Conservation (phyloP, 2,113 vertebrate species). For the Actenoides hombroni region DNA sequence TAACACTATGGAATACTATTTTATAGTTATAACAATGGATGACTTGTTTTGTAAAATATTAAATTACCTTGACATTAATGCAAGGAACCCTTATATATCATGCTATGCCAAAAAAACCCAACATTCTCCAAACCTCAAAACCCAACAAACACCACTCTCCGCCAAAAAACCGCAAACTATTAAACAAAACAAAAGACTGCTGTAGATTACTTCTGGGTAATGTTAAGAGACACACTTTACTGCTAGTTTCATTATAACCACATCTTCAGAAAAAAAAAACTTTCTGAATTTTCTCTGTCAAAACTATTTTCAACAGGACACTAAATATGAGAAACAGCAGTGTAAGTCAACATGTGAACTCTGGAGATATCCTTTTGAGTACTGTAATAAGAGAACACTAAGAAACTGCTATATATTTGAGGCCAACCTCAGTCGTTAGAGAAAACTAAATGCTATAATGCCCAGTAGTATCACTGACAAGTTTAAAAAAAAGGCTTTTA, state of each 20-base stretch:
- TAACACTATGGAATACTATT: not conserved
- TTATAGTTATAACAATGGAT: not conserved
- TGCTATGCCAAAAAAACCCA: not conserved
- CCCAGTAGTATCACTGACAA: not conserved
- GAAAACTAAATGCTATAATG: not conserved
- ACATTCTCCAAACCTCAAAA: not conserved
- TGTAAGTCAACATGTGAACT: not conserved
- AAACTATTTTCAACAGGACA: not conserved
- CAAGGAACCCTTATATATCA: not conserved
- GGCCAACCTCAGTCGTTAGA: not conserved
- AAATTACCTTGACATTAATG: not conserved
- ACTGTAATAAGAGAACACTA: not conserved
- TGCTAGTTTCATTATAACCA: not conserved
- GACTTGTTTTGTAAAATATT: not conserved
- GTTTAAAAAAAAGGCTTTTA: not conserved
- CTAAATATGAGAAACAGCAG: not conserved
- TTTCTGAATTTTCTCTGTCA: not conserved
- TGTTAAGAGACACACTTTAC: not conserved
- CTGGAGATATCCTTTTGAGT: not conserved
- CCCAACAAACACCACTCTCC: not conserved
- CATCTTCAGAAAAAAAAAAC: not conserved
- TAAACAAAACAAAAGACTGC: not conserved
- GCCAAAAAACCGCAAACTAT: too few species aligned
- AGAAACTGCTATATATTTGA: not conserved
- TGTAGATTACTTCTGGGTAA: not conserved